A percentile compares a stretch with the other conserved stretches of the same genome.
These are phyloP conservation scores for Edolisoma coerulescens DNA, from an alignment of 2,113 vertebrate species.

Conservation along the genomic window DNA sequence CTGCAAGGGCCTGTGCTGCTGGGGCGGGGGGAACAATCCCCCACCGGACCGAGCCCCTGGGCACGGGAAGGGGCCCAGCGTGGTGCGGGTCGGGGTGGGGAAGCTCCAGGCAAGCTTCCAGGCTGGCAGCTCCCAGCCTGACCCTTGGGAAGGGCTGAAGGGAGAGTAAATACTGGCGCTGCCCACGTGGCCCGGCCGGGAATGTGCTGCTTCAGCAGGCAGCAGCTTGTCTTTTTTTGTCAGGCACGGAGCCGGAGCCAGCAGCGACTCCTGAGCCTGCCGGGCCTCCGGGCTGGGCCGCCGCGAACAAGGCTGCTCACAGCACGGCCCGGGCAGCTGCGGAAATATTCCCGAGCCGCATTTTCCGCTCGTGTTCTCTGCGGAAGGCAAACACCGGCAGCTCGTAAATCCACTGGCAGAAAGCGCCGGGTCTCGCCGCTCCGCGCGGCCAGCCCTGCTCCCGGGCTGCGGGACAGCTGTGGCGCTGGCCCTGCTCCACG, in stretches of 20 bases:
- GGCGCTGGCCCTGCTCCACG: not conserved
- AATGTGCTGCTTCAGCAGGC: slow-evolving; percentile 63
- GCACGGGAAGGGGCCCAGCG: not conserved
- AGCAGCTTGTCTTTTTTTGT: slow-evolving; percentile 14
- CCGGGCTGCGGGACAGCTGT: not conserved
- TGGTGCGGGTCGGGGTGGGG: not conserved
- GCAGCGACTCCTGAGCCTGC: slow-evolving; percentile 1
- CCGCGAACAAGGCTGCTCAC: slow-evolving; percentile 22
- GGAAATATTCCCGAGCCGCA: slow-evolving; percentile 32
- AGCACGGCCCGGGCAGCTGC: slow-evolving; percentile 14
- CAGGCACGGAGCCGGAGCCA: not conserved
- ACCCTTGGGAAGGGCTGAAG: slow-evolving; percentile 30
- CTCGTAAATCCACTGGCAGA: slow-evolving; percentile 1
- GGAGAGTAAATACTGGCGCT: not conserved
- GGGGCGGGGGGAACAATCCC: fast-evolving
- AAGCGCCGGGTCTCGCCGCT: fast-evolving
- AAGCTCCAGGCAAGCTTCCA: not conserved
- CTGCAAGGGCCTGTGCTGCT: not conserved
- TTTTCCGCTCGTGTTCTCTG: slow-evolving; percentile 19
- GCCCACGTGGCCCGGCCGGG: not conserved
- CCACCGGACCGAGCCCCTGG: not conserved
- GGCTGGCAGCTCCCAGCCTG: slow-evolving; percentile 25
- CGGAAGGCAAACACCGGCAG: slow-evolving; percentile 27
- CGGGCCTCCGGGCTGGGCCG: not conserved
- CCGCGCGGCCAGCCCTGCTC: not conserved